Evolutionary conservation across 2,888 invertebrate species (phyloP).

Genomic region (Poecilobothrus nobilitatus): DNA sequence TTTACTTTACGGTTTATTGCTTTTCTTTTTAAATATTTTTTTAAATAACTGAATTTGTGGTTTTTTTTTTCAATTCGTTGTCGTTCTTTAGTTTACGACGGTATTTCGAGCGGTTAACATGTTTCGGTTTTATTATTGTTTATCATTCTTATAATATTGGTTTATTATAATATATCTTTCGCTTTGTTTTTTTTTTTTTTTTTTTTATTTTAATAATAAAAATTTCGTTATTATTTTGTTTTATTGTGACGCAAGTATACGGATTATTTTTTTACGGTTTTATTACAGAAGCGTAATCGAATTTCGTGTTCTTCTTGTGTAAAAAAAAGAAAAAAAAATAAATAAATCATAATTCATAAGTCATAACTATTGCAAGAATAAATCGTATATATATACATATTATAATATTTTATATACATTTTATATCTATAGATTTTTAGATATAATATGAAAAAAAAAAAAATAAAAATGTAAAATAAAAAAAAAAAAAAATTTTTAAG

Average conservation of each 20-base stretch:
- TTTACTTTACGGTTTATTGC: neutral
- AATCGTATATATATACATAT: too few relatives aligned
- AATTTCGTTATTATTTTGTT: neutral
- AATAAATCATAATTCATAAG: too few relatives aligned
- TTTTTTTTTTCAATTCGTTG: neutral
- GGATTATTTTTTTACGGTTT: neutral
- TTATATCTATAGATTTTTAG: neutral
- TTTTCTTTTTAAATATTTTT: neutral
- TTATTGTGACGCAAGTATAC: neutral
- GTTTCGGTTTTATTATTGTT: neutral
- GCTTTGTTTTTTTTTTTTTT: too few relatives aligned
- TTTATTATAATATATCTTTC: too few relatives aligned
- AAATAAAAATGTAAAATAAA: neutral
- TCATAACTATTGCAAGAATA: too few relatives aligned
- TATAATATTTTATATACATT: neutral
- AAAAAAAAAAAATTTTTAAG: neutral
- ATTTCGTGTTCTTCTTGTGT: neutral
- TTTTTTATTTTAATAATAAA: neutral
- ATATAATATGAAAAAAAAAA: neutral
- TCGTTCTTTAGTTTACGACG: neutral
- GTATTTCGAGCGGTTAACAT: conserved; percentile 3
- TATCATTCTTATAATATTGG: too few relatives aligned
- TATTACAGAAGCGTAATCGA: neutral
- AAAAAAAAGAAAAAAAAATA: neutral
- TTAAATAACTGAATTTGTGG: neutral